Evolutionary conservation across 2,888 invertebrate genomes (phyloP).

Genomic region (Tenthredo mesomela): DNA sequence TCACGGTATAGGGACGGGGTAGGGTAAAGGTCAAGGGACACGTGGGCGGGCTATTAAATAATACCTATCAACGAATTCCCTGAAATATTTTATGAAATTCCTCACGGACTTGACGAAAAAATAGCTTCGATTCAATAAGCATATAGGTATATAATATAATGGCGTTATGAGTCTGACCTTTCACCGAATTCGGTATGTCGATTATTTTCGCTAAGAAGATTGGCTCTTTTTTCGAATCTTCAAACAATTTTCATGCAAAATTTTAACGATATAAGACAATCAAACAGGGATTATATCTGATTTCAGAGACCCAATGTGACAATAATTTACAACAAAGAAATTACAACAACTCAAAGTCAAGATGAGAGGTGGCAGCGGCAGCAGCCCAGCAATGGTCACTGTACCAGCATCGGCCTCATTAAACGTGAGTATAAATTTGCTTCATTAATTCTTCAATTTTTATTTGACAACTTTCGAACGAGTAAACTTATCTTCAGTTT

Average conservation of each 20-base stretch:
- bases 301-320: slow-evolving; percentile 42
- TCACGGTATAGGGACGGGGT: background rate
- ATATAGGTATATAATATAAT: background rate
- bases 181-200: background rate
- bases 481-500: no score
- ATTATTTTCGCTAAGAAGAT: background rate
- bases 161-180: background rate
- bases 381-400: slow-evolving; percentile 68
- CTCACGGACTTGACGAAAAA: background rate
- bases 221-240: no score
- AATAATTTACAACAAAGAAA: background rate
- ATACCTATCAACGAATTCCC: background rate
- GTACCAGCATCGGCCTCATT: slow-evolving; percentile 71
- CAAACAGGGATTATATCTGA: background rate
- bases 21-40: slow-evolving; percentile 24
- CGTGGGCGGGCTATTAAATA: slow-evolving; percentile 33
- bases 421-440: slow-evolving; percentile 66
- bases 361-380: slow-evolving; percentile 69
- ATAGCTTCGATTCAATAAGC: background rate
- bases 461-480: no score
- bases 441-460: background rate
- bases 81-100: background rate
- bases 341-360: background rate
- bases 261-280: no score
- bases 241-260: background rate